Base-by-base conservation (phyloP, 1,140 invertebrate species). In the Dysdera silvatica region DNA sequence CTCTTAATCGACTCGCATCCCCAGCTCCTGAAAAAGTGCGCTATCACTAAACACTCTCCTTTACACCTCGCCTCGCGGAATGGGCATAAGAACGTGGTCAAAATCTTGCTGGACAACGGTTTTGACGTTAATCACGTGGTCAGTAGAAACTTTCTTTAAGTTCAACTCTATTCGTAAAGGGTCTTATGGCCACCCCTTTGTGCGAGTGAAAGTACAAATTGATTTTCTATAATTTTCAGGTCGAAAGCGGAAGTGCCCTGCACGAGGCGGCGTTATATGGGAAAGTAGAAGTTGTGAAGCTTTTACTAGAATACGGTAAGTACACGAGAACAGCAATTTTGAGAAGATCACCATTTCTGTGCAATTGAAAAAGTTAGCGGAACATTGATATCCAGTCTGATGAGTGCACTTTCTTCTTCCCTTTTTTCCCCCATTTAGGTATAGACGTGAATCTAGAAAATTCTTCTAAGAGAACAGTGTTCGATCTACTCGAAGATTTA, bases 221-320 rank as follows among this genome's bases (percentile, higher is more conserved):
- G 26, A 37, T 37, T 37, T 20, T 10, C 26, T 32, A 4, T 31
- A 32, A 2, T 23, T 63, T 59, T 32, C 79, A 88, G 66, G 95
- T 93, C 2, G 83, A 85, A 51, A 83, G 85, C 28, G 95, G 95
- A 0, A 94, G 91, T 2, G 91, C 94, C 0, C 81, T 98, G 61
- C 95, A 98, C 78, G 92, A 97, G 72, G 94, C 94, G 2, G 92
- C 91, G 0, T 81, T 95, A 6, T 95, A 87, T 77, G 93, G 93
- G 51, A 96, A 97, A 79, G 83, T 89, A 66, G 88, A 91, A 66
- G 91, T 95, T 28, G 92, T 93, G 4, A 80, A 86, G 53, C 82
- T 89, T 0, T 78, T 97, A 16, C 74, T 98, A 5, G 84, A 89
- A 41, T 70, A 72, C 70, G 78, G 77, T 76, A 71, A 61, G 56